Percentiles rank a stretch among this genome's conserved stretches.
Evolutionary conservation across 2,113 vertebrate genomes (phyloP).

Genomic region (Sapayoa aenigma): DNA sequence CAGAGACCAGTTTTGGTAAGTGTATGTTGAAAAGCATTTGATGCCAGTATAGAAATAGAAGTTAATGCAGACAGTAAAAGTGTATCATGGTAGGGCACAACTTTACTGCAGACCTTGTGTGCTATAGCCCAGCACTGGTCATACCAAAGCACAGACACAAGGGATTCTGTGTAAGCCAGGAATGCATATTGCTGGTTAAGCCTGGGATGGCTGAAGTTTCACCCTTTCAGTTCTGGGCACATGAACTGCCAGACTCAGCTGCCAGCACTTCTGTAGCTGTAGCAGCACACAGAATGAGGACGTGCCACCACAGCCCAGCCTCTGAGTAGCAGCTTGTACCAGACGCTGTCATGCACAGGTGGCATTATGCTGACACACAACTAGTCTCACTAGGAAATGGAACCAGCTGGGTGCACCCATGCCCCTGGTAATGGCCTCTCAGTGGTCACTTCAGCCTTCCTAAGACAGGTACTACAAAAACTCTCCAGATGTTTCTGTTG

Average conservation of each 20-base stretch:
- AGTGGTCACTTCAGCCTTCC: not conserved
- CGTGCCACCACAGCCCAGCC: rapidly evolving
- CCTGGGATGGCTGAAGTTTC: not conserved
- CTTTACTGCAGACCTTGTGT: not conserved
- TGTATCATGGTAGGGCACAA: rapidly evolving
- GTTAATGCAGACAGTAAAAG: not conserved
- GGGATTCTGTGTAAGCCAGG: not conserved
- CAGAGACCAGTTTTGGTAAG: not conserved
- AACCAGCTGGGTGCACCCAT: not conserved
- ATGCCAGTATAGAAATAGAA: not conserved
- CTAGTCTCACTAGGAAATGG: not conserved
- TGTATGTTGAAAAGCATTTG: not conserved
- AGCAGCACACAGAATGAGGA: rapidly evolving
- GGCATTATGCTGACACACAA: not conserved
- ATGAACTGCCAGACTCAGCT: not conserved
- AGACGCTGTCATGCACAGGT: rapidly evolving
- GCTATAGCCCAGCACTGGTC: not conserved
- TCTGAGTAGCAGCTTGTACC: not conserved
- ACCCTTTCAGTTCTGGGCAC: not conserved
- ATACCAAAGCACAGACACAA: not conserved
- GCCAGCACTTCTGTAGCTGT: not conserved
- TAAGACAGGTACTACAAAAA: rapidly evolving
- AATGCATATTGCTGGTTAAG: not conserved
- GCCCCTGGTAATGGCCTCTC: rapidly evolving
- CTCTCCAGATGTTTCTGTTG: not conserved